phyloP scores from a whole-genome alignment of 2,113 vertebrate species.

The Myrmophylax atrothorax region DNA sequence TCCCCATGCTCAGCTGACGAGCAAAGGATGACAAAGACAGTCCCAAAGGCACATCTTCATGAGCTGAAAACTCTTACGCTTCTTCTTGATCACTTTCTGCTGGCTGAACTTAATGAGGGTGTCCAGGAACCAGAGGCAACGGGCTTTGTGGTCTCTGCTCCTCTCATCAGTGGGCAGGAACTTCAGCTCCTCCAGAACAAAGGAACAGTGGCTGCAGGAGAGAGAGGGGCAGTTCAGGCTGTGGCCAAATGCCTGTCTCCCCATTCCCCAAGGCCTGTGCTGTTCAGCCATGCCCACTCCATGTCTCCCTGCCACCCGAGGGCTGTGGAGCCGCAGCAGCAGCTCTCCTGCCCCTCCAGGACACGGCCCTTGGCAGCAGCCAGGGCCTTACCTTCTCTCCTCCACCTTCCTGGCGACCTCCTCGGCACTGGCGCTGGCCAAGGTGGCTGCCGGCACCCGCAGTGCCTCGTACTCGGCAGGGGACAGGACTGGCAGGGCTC shows the following conservation, averaged over 20 bases:
- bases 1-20: fast-evolving
- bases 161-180: slow-evolving; percentile 70
- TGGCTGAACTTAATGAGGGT: slow-evolving; percentile 81
- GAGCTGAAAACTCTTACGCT: slow-evolving; percentile 79
- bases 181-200: slow-evolving; percentile 81
- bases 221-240: background rate
- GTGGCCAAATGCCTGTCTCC: fast-evolving
- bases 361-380: background rate
- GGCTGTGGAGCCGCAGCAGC: fast-evolving
- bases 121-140: slow-evolving; percentile 87
- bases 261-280: fast-evolving
- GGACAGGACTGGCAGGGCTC: slow-evolving; percentile 79
- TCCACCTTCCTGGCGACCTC: slow-evolving; percentile 81
- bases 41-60: background rate
- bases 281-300: fast-evolving
- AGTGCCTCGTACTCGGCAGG: slow-evolving; percentile 81
- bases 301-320: fast-evolving
- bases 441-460: slow-evolving; percentile 72
- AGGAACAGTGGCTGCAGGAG: slow-evolving; percentile 70
- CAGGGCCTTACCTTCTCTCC: slow-evolving; percentile 74
- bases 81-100: slow-evolving; percentile 77
- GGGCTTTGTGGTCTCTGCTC: slow-evolving; percentile 74
- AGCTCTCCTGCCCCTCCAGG: background rate
- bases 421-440: slow-evolving; percentile 76
- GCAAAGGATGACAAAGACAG: background rate